Base-by-base conservation (phyloP, 1,140 invertebrate genomes). In the Magallana ariakensis region DNA sequence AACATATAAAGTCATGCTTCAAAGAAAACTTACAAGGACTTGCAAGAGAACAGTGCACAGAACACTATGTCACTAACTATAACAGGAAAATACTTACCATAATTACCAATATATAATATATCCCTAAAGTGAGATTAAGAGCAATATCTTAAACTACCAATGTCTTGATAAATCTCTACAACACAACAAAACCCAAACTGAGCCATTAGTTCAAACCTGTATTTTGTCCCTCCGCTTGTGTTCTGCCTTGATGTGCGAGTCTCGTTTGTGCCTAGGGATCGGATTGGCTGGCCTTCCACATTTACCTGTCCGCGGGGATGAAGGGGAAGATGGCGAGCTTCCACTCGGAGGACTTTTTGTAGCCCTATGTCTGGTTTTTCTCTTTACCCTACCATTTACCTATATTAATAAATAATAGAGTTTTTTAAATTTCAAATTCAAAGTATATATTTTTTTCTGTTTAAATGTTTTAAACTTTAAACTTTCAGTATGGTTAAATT, bases 141-240 rank as follows among this genome's bases (percentile, higher is more conserved):
- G 26, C 26, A 82, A 82, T 75, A 46, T 46, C 33, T 46, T 46
- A 46, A 46, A 46, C 33, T 46, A 46, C 33, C 5, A 46, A 46
- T 0, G 5, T 46, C 33, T 46, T 46, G 33, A 46, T 46, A 85
- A 88, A 70, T 83, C 13, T 82, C 57, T 15, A 62, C 33, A 84
- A 80, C n/a, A 75, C 57, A 87, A 55, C 19, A 85, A 53, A 54
- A 46, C 11, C 53, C 22, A 33, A 70, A 55, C 56, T 58, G 56
- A 62, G 26, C 80, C 13, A 80, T 46, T 2, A 46, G 5, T 86
- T 70, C 90, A 91, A 91, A 95, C 95, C 93, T 99, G 99, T 90
- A 99, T 99, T 94, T 99, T 99, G 93, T 98, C 98, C 66, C 98
- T 96, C 55, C 99, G 96, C 94, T 99, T 99, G 95, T 99, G 98